These are phyloP conservation scores for Orius laevigatus DNA, from an alignment of 1,140 invertebrate genomes.

Conservation along the genomic window DNA sequence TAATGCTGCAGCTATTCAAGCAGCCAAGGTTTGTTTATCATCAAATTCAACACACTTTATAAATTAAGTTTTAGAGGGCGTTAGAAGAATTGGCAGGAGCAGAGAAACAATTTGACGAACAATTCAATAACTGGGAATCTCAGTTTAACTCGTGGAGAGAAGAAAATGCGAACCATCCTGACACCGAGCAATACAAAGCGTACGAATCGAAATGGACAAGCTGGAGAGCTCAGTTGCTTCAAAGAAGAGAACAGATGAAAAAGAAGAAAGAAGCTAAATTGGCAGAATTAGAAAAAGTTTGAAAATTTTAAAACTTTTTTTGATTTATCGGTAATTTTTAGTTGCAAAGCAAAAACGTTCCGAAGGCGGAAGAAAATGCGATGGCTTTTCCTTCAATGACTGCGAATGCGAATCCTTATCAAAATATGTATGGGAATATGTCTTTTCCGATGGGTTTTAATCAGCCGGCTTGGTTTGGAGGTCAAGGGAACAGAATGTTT, in stretches of 20 bases:
- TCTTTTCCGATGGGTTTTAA: too few species aligned
- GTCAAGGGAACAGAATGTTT: not conserved
- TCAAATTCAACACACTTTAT: not conserved
- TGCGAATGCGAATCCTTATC: too few species aligned
- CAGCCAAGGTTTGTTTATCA: not conserved
- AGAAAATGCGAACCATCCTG: conserved; percentile 69
- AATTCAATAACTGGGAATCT: conserved; percentile 70
- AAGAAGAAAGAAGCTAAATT: conserved; percentile 30
- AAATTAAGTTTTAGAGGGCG: conserved; percentile 18
- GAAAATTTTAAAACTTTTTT: too few species aligned
- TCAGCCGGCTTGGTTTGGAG: too few species aligned
- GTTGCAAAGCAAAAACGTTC: too few species aligned
- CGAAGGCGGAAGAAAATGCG: too few species aligned
- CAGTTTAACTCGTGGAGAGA: conserved; percentile 71
- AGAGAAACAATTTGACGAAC: conserved; percentile 60
- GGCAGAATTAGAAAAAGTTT: conserved; percentile 5
- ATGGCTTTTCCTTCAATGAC: not conserved
- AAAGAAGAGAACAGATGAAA: conserved; percentile 62
- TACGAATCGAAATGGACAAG: conserved; percentile 70
- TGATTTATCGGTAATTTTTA: too few species aligned
- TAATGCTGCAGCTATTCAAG: conserved; percentile 4
- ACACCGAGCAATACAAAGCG: conserved; percentile 58
- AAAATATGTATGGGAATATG: too few species aligned
- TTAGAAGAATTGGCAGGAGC: conserved; percentile 40
- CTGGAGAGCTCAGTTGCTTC: conserved; percentile 55